Base-by-base conservation (phyloP, 2,888 invertebrate species). In the Hedya salicella region DNA sequence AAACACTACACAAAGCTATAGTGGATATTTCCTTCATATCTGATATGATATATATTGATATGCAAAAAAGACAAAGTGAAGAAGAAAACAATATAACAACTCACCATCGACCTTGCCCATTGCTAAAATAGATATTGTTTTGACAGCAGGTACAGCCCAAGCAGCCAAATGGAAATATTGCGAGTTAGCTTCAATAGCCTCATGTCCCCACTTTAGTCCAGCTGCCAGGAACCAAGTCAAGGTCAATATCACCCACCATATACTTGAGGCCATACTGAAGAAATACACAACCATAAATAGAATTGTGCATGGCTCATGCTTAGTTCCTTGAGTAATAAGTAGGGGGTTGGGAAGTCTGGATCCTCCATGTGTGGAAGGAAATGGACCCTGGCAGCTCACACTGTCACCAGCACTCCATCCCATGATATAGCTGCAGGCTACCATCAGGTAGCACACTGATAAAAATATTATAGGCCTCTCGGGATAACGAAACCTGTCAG, bases 181-280 rank as follows among this genome's bases (percentile, higher is more conserved):
- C 11, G 98, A 98, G 89, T 98, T 97, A 61, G 98, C 97, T 92
- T 98, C 98, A 80, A 99, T 98, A 40, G 98, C 98, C 93, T 99
- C 99, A 87, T 98, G 98, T 49, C 98, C 98, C 98, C 98, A 99
- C 91, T 98, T 98, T 67, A 98, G 94, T 36, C 98, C 98, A 68
- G 98, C 98, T 46, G 98, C 98, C 79, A 99, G 92, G 89, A 98
- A 98, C 98, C 98, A 99, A 62, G 98, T 98, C 70, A 99, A 93
- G 16, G 98, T 98, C 78, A 99, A 92, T 75, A 98, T 95, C 60
- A 98, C 98, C 98, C 98, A 99, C 98, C 99, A 98, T 79, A 98
- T 97, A 82, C 97, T 97, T 50, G 97, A 97, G 25, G 98, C 98
- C 97, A 98, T 98, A 82, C 97, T 96, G 86, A 98, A 98, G 92